phyloP scores from a whole-genome alignment of 2,797 vertebrate genomes.

The Muscicapa comitata region DNA sequence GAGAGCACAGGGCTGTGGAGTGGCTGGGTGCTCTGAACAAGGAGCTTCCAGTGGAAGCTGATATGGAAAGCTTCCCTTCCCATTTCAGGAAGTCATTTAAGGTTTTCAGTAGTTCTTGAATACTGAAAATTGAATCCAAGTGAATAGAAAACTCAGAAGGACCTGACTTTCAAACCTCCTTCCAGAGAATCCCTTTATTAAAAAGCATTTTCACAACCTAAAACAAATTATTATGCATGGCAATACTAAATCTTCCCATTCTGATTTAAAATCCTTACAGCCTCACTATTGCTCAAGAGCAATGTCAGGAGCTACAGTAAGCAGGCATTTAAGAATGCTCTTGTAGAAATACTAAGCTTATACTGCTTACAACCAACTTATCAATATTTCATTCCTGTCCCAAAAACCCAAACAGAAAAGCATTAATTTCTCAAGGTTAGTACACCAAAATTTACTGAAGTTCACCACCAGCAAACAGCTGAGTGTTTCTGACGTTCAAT shows the following conservation, averaged over 20 bases:
- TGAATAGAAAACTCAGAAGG: neutral
- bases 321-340: neutral
- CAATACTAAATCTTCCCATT: conserved; percentile 43
- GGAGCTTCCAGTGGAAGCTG: neutral
- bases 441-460: neutral
- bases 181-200: conserved; percentile 39
- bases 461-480: neutral
- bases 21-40: neutral
- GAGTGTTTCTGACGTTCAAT: conserved; percentile 25
- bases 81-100: neutral
- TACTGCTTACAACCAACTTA: neutral
- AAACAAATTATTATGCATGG: conserved; percentile 58
- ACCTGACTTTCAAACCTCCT: conserved; percentile 61
- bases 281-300: neutral
- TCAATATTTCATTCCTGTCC: conserved; percentile 23
- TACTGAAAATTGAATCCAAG: neutral
- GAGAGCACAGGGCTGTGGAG: neutral
- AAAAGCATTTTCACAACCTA: conserved; percentile 68
- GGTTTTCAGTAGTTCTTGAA: conserved; percentile 3
- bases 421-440: conserved; percentile 27
- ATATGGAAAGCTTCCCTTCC: neutral
- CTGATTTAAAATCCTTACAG: conserved; percentile 41
- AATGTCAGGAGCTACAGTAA: neutral
- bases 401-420: neutral
- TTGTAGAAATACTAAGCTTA: neutral